Percentiles rank a stretch among this genome's conserved stretches.
These are phyloP conservation scores for Diorhabda carinulata DNA, from an alignment of 1,140 invertebrate species.

Conservation along the genomic window DNA sequence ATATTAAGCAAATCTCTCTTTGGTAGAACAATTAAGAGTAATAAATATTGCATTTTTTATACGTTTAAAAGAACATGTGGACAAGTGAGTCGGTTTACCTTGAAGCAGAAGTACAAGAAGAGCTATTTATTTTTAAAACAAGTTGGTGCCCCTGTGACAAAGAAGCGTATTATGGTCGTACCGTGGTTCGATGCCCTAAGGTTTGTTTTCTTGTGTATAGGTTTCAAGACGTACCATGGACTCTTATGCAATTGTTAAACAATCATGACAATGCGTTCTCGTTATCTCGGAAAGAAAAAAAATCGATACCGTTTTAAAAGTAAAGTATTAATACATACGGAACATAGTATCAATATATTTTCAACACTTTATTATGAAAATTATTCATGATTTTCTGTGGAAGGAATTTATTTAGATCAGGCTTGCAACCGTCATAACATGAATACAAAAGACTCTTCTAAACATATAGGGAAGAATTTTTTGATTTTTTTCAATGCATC, in stretches of 20 bases:
- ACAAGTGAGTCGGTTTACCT: constrained; percentile 1
- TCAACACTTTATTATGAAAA: too few relatives aligned
- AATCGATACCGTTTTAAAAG: too few relatives aligned
- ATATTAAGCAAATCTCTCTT: constrained; percentile 1
- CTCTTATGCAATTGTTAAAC: constrained; percentile 14
- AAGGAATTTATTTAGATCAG: too few relatives aligned
- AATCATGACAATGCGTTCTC: neutral
- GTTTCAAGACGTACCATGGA: constrained; percentile 4
- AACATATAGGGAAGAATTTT: too few relatives aligned
- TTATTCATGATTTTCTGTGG: too few relatives aligned
- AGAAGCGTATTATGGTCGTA: constrained; percentile 9
- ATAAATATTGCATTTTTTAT: neutral
- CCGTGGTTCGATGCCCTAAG: constrained; percentile 10
- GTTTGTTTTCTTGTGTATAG: constrained; percentile 11
- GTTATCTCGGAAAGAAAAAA: too few relatives aligned
- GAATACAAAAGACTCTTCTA: too few relatives aligned
- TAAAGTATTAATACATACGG: too few relatives aligned
- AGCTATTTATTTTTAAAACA: constrained; percentile 14
- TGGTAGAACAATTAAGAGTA: neutral
- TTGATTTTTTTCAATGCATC: too few relatives aligned
- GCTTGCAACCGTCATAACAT: too few relatives aligned
- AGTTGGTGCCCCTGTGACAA: constrained; percentile 16
- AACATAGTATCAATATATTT: too few relatives aligned
- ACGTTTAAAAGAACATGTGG: neutral
- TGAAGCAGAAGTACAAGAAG: constrained; percentile 1